phyloP scores from a whole-genome alignment of 2,888 invertebrate genomes.

The Cryptops parisi region DNA sequence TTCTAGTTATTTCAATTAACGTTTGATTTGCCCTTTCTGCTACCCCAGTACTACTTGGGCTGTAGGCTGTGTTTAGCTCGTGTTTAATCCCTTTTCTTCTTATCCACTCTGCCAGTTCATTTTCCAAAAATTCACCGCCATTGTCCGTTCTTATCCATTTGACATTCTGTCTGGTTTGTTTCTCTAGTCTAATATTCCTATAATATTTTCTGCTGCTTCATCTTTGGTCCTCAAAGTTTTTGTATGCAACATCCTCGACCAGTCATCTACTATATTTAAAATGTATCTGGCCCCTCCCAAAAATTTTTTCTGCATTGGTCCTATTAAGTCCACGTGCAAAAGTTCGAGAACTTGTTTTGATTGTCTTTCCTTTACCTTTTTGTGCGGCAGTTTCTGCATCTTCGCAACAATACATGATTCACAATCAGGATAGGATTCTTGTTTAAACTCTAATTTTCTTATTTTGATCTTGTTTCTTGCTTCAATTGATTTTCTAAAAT shows the following conservation, averaged over 20 bases:
- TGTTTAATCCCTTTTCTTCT: background rate
- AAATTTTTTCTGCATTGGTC: background rate
- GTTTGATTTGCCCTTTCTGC: background rate
- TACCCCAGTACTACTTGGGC: background rate
- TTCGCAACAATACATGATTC: background rate
- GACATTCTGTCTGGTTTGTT: background rate
- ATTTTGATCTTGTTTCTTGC: background rate
- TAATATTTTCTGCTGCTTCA: background rate
- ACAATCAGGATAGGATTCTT: background rate
- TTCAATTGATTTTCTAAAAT: background rate
- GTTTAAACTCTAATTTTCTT: background rate
- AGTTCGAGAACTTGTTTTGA: background rate
- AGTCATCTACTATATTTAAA: background rate
- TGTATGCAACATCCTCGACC: background rate
- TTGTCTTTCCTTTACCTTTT: background rate
- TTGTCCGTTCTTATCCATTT: background rate
- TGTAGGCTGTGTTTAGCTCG: background rate
- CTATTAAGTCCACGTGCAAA: background rate
- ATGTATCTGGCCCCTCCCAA: background rate
- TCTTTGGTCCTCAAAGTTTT: background rate
- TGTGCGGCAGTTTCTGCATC: background rate
- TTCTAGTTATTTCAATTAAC: background rate
- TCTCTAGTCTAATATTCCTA: background rate
- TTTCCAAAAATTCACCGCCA: background rate
- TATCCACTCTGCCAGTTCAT: background rate